Evolutionary conservation across 1,140 invertebrate species (phyloP).

Genomic region (Bombus balteatus): DNA sequence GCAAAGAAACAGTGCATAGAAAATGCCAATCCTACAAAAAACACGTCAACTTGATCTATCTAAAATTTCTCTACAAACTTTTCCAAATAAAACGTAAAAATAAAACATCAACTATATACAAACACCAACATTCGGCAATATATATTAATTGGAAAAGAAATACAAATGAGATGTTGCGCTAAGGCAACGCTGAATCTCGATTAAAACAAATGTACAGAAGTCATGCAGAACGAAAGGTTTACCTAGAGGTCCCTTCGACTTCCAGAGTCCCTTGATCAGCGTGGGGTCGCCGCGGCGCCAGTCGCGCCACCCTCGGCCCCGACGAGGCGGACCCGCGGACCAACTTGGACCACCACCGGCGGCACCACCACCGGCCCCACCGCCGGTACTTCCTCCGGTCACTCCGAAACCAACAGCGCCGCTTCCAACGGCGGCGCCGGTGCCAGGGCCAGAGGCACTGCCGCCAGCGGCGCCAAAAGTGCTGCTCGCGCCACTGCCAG

Average conservation of each 20-base stretch:
- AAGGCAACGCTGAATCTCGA: too few relatives aligned
- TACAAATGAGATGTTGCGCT: too few relatives aligned
- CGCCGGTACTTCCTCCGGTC: slow-evolving; percentile 52
- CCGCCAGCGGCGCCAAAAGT: slow-evolving; percentile 49
- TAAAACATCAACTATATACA: too few relatives aligned
- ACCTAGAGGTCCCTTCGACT: slow-evolving; percentile 84
- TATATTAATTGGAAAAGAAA: too few relatives aligned
- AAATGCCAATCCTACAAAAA: too few relatives aligned
- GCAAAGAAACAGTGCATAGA: too few relatives aligned
- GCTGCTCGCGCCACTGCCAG: slow-evolving; percentile 54
- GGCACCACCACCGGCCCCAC: slow-evolving; percentile 64
- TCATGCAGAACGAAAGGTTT: slow-evolving; percentile 55
- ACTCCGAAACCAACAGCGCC: slow-evolving; percentile 45
- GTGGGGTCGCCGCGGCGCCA: slow-evolving; percentile 87
- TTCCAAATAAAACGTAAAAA: too few relatives aligned
- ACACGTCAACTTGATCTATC: too few relatives aligned
- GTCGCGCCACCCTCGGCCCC: slow-evolving; percentile 85
- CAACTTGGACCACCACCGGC: slow-evolving; percentile 50
- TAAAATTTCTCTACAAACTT: too few relatives aligned
- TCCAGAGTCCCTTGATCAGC: slow-evolving; percentile 87
- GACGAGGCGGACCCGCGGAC: slow-evolving; percentile 49
- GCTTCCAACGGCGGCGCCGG: slow-evolving; percentile 42
- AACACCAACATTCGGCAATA: too few relatives aligned
- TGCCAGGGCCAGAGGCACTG: slow-evolving; percentile 49
- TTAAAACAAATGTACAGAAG: not conserved